Percentiles rank a stretch among this genome's conserved stretches.
These are phyloP conservation scores for Whitmania pigra DNA, from an alignment of 1,140 invertebrate species.

Conservation along the genomic window DNA sequence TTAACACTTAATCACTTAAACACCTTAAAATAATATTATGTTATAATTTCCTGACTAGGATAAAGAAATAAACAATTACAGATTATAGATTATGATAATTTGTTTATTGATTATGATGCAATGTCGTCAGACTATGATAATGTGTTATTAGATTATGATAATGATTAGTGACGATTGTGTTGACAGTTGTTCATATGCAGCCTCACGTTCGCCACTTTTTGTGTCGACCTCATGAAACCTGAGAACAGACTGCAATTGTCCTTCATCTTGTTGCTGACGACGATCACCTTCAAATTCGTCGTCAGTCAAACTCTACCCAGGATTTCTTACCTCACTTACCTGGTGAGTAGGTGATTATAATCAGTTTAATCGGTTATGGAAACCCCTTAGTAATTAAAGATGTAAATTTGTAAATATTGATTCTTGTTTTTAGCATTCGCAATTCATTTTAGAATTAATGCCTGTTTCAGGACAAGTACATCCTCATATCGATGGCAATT, in stretches of 20 bases:
- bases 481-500: constrained; percentile 28
- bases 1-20: too few relatives aligned
- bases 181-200: constrained; percentile 20
- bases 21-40: too few relatives aligned
- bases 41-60: too few relatives aligned
- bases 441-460: neutral
- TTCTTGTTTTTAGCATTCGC: neutral
- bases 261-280: constrained; percentile 38
- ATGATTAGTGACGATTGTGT: neutral
- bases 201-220: constrained; percentile 18
- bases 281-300: constrained; percentile 26
- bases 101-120: too few relatives aligned
- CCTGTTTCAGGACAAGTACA: constrained; percentile 28
- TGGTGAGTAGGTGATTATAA: constrained; percentile 10
- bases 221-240: constrained; percentile 27
- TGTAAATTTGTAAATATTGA: too few relatives aligned
- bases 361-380: neutral
- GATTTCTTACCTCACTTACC: constrained; percentile 26
- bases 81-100: too few relatives aligned
- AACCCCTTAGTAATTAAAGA: too few relatives aligned
- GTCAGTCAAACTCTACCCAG: constrained; percentile 25
- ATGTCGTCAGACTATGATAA: too few relatives aligned
- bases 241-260: constrained; percentile 32
- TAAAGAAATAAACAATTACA: too few relatives aligned
- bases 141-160: too few relatives aligned